A percentile compares a stretch with the other conserved stretches of the same genome.
Conservation (phyloP, 2,113 vertebrate genomes). For the pig (Sus scrofa) region DNA sequence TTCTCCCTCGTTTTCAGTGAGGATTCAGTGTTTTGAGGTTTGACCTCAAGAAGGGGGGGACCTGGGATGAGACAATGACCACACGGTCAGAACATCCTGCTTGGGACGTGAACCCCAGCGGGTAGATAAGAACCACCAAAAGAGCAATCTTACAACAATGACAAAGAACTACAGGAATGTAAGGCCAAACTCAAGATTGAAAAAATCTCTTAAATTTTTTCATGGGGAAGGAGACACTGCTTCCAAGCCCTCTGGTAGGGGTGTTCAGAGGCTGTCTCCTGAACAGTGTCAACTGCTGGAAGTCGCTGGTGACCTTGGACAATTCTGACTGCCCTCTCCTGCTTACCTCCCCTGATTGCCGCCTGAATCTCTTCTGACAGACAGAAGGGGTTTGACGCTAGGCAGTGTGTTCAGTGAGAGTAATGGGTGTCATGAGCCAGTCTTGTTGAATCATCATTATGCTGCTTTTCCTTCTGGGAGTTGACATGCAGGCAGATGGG, state of each 20-base stretch:
- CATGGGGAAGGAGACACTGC: neutral
- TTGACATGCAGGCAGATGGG: neutral
- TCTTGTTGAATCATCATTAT: constrained; percentile 44
- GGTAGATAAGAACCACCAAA: rapidly evolving
- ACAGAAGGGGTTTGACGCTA: neutral
- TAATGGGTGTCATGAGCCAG: neutral
- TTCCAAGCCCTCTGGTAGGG: neutral
- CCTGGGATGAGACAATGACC: rapidly evolving
- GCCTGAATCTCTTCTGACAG: neutral
- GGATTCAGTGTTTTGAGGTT: neutral
- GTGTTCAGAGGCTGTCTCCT: neutral
- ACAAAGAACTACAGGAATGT: neutral
- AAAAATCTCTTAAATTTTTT: neutral
- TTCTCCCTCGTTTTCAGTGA: neutral
- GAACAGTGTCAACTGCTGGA: neutral
- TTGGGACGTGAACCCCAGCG: neutral
- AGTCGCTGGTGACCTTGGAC: neutral
- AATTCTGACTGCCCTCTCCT: rapidly evolving
- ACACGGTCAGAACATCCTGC: neutral
- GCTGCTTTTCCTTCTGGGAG: neutral
- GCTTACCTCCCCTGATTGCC: neutral
- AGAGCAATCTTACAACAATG: rapidly evolving
- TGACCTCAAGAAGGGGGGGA: neutral
- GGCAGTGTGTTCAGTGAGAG: neutral
- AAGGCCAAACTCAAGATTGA: neutral